Percentiles rank a stretch among this genome's conserved stretches.
Evolutionary conservation across 2,113 vertebrate genomes (phyloP).

Genomic region (Progne subis): DNA sequence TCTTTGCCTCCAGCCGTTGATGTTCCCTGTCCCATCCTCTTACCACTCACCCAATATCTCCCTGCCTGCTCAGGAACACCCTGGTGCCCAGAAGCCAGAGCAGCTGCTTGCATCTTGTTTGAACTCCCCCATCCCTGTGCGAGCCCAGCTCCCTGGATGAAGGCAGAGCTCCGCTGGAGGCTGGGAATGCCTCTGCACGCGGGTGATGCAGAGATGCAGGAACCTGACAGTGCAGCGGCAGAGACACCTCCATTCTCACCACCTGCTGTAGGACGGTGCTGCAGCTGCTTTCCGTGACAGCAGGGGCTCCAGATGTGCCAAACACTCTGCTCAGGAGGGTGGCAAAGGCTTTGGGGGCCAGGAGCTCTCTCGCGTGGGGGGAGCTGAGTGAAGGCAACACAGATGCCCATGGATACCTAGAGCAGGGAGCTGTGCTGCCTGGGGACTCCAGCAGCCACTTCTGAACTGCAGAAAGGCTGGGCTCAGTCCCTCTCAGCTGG

Average conservation of each 20-base stretch:
- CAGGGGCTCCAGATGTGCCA: background rate
- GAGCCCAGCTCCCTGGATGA: background rate
- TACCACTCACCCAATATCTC: background rate
- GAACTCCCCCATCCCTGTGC: background rate
- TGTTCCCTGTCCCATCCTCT: background rate
- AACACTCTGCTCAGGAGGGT: background rate
- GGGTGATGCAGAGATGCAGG: background rate
- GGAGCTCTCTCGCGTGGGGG: background rate
- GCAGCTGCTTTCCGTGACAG: background rate
- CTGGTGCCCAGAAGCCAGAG: background rate
- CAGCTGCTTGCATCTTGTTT: no score
- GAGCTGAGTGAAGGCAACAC: background rate
- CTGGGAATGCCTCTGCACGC: background rate
- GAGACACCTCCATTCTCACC: background rate
- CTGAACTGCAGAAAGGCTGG: background rate
- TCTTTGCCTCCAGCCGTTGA: background rate
- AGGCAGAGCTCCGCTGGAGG: background rate
- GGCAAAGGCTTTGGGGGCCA: background rate
- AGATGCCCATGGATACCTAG: fast-evolving
- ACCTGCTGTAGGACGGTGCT: background rate
- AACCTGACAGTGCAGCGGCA: background rate
- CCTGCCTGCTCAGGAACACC: background rate
- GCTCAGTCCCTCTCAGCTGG: background rate
- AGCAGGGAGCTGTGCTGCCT: background rate
- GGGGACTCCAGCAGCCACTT: background rate